phyloP scores from a whole-genome alignment of 2,888 invertebrate genomes.

The Himalopsyche japonica region DNA sequence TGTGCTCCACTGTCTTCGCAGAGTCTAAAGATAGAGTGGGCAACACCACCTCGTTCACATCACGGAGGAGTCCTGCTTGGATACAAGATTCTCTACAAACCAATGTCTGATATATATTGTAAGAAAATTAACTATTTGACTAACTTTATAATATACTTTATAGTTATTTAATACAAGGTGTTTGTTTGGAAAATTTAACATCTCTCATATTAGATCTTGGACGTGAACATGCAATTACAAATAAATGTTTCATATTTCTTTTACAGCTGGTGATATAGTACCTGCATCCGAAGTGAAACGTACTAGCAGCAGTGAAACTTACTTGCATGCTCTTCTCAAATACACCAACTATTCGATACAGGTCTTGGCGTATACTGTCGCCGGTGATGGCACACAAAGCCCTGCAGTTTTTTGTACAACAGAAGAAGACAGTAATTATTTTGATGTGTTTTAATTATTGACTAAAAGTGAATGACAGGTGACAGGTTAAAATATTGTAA shows the following conservation, averaged over 20 bases:
- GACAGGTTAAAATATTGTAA: too few species aligned
- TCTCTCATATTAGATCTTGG: too few species aligned
- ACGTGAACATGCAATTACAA: too few species aligned
- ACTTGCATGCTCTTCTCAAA: conserved; percentile 77
- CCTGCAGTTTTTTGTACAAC: conserved; percentile 79
- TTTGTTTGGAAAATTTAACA: too few species aligned
- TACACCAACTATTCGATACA: conserved; percentile 88
- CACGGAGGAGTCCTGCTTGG: conserved; percentile 79
- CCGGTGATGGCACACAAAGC: conserved; percentile 83
- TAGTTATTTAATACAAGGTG: too few species aligned
- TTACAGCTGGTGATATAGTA: conserved; percentile 29
- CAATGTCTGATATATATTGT: conserved; percentile 58
- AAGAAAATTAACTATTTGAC: background rate
- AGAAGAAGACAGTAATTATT: conserved; percentile 76
- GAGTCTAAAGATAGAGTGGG: conserved; percentile 80
- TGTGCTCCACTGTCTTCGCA: conserved; percentile 79
- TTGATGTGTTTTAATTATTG: background rate
- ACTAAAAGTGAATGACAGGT: background rate
- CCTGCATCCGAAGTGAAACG: conserved; percentile 73
- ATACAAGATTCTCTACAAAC: conserved; percentile 83
- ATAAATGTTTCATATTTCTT: too few species aligned
- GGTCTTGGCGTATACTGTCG: conserved; percentile 81
- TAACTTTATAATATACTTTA: background rate
- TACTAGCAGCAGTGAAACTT: conserved; percentile 77
- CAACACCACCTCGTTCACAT: conserved; percentile 70